These are phyloP conservation scores for Eidolon dupreanum DNA, from an alignment of 2,797 vertebrate genomes.

Conservation along the genomic window DNA sequence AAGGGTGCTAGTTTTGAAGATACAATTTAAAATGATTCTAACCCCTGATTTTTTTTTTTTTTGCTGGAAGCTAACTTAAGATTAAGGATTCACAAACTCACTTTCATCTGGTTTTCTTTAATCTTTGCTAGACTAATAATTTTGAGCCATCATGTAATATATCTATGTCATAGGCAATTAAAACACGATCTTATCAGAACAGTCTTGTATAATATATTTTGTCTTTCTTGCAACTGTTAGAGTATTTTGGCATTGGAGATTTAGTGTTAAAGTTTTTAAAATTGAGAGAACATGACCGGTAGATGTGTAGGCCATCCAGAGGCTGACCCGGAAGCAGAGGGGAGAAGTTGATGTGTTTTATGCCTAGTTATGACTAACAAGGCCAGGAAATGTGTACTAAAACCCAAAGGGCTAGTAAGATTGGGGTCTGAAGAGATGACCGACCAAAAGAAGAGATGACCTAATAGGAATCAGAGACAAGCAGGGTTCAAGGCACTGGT, in stretches of 20 bases:
- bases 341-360: not conserved
- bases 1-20: conserved; percentile 75
- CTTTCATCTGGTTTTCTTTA: conserved; percentile 47
- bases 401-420: not conserved
- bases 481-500: not conserved
- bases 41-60: not conserved
- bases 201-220: not conserved
- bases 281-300: not conserved
- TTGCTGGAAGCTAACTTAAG: conserved; percentile 28
- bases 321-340: not conserved
- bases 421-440: not conserved
- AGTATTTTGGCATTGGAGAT: not conserved
- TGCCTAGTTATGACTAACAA: not conserved
- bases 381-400: not conserved
- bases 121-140: conserved; percentile 10
- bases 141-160: conserved; percentile 33
- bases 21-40: not conserved
- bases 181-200: conserved; percentile 58
- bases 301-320: not conserved
- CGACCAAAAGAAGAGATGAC: not conserved
- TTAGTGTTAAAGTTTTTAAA: not conserved
- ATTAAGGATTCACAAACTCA: conserved; percentile 53
- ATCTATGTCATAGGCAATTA: conserved; percentile 62
- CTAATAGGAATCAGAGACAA: not conserved
- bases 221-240: not conserved